Conservation (phyloP, 2,113 vertebrate genomes). For the Argyrosomus japonicus region DNA sequence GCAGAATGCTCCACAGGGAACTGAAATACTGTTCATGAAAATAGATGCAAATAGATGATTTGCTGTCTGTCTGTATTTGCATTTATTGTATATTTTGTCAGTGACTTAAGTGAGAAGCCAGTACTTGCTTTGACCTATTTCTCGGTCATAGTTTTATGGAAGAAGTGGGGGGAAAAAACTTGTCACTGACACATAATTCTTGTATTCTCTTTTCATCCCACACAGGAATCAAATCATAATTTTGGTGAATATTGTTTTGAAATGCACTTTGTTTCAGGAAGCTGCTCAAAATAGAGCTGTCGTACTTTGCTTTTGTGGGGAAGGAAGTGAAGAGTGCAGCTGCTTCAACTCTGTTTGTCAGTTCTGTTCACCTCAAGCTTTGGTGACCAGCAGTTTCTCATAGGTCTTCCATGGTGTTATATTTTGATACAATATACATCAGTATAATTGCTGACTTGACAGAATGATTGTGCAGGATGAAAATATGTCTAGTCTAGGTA, state of each 20-base stretch:
- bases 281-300: slow-evolving; percentile 68
- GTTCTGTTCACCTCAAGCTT: slow-evolving; percentile 25
- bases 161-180: slow-evolving; percentile 8
- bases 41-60: slow-evolving; percentile 39
- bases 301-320: slow-evolving; percentile 43
- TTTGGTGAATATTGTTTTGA: slow-evolving; percentile 38
- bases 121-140: neutral
- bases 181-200: slow-evolving; percentile 1
- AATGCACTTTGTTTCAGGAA: slow-evolving; percentile 63
- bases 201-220: slow-evolving; percentile 15
- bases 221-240: neutral
- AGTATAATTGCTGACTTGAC: neutral
- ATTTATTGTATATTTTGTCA: slow-evolving; percentile 25
- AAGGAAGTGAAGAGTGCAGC: slow-evolving; percentile 63
- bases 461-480: neutral
- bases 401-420: slow-evolving; percentile 11
- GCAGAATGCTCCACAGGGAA: slow-evolving; percentile 38
- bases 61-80: slow-evolving; percentile 37
- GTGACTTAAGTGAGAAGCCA: slow-evolving; percentile 6
- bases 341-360: slow-evolving; percentile 49
- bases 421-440: slow-evolving; percentile 31
- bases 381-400: slow-evolving; percentile 24
- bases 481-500: neutral
- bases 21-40: slow-evolving; percentile 38
- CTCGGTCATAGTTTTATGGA: neutral